A percentile compares a stretch with the other conserved stretches of the same genome.
phyloP scores from a whole-genome alignment of 2,797 vertebrate genomes.

The Cygnus olor region DNA sequence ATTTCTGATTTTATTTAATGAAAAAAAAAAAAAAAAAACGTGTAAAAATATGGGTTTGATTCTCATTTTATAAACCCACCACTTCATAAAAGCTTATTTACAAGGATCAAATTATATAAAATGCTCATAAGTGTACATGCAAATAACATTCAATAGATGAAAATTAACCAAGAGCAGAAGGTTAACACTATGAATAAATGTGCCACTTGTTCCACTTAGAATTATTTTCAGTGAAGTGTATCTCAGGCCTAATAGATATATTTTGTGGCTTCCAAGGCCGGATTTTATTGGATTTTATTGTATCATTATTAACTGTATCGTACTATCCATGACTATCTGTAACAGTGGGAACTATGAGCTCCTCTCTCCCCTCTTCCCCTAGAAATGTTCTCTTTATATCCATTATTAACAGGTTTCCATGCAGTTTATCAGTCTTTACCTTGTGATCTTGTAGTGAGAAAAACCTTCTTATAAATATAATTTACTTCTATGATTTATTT shows the following conservation, averaged over 20 bases:
- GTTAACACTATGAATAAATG: background rate
- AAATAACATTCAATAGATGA: background rate
- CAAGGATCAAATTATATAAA: background rate
- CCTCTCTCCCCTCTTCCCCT: too few species aligned
- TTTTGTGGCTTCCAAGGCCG: background rate
- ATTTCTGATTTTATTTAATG: background rate
- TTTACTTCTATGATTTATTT: constrained; percentile 22
- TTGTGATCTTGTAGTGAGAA: background rate
- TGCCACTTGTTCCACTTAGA: background rate
- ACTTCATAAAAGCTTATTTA: background rate
- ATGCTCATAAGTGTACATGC: background rate
- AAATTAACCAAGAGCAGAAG: background rate
- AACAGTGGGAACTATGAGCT: background rate
- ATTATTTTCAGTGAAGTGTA: background rate
- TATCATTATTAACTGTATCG: background rate
- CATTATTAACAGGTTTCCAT: background rate
- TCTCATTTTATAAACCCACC: background rate
- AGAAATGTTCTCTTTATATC: background rate
- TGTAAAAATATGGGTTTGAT: background rate
- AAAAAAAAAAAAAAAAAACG: rapidly evolving
- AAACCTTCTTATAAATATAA: background rate
- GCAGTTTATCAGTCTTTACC: background rate
- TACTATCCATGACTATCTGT: background rate
- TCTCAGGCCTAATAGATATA: background rate
- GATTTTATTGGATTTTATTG: background rate